phyloP scores from a whole-genome alignment of 2,888 invertebrate genomes.

The Toxonevra muliebris region DNA sequence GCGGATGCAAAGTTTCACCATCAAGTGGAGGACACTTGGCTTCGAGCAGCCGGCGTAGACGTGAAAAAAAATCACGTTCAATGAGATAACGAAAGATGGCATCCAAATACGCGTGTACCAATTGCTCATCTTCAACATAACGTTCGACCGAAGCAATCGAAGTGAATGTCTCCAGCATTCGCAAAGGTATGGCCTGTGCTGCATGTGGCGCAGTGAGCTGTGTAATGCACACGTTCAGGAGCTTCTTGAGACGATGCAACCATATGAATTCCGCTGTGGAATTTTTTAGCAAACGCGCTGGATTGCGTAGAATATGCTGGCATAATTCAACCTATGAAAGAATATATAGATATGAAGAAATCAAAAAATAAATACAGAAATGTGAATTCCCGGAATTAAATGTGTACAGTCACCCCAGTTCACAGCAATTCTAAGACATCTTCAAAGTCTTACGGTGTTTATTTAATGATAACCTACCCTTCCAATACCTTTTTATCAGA shows the following conservation, averaged over 20 bases:
- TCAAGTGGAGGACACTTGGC: constrained; percentile 74
- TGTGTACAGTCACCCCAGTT: too few relatives aligned
- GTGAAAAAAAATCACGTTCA: constrained; percentile 72
- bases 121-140: constrained; percentile 54
- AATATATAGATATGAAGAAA: constrained; percentile 4
- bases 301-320: constrained; percentile 61
- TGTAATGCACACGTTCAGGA: constrained; percentile 60
- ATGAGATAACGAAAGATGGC: constrained; percentile 61
- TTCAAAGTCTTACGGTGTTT: too few relatives aligned
- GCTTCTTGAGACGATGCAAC: constrained; percentile 61
- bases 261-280: constrained; percentile 56
- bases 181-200: constrained; percentile 75
- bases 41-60: constrained; percentile 76
- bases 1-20: constrained; percentile 74
- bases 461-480: too few relatives aligned
- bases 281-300: constrained; percentile 58
- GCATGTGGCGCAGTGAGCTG: constrained; percentile 58
- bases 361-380: neutral
- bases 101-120: constrained; percentile 57
- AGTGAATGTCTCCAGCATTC: constrained; percentile 82
- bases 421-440: too few relatives aligned
- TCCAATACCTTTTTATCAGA: neutral
- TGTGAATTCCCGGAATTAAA: too few relatives aligned
- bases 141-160: constrained; percentile 65
- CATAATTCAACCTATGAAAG: constrained; percentile 60